Evolutionary conservation across 2,888 invertebrate species (phyloP).

Genomic region (Aquatica leii): DNA sequence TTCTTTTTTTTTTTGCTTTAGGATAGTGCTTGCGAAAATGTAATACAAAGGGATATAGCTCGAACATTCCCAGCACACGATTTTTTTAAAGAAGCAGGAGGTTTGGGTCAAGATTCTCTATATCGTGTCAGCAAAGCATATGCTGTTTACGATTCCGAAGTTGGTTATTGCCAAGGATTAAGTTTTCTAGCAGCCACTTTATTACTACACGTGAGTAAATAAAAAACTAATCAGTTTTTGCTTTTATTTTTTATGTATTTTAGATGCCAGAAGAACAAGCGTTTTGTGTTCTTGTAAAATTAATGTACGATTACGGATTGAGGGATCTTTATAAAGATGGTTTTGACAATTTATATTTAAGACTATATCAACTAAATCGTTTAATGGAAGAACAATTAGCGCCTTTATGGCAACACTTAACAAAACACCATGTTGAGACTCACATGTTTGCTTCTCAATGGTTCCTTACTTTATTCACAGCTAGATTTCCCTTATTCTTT

Average conservation of each 20-base stretch:
- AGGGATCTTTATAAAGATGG: conserved; percentile 96
- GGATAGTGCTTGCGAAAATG: conserved; percentile 95
- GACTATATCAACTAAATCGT: conserved; percentile 93
- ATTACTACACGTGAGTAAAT: conserved; percentile 84
- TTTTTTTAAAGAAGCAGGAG: conserved; percentile 95
- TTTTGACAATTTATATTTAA: conserved; percentile 94
- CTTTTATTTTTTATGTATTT: conserved; percentile 42
- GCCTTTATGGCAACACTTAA: conserved; percentile 83
- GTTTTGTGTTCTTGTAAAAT: conserved; percentile 93
- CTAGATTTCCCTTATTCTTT: conserved; percentile 95
- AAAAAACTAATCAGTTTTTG: conserved; percentile 12
- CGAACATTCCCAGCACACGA: conserved; percentile 99
- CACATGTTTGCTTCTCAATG: conserved; percentile 99
- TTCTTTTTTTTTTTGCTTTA: too few relatives aligned
- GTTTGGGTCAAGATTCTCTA: conserved; percentile 93
- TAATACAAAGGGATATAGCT: conserved; percentile 95
- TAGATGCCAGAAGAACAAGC: conserved; percentile 99
- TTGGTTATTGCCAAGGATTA: conserved; percentile 98
- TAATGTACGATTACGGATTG: conserved; percentile 96
- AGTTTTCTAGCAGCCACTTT: conserved; percentile 97
- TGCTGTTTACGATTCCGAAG: conserved; percentile 96
- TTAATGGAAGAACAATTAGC: conserved; percentile 91
- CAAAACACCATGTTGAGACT: conserved; percentile 85
- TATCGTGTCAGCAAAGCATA: conserved; percentile 97
- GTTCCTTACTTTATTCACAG: conserved; percentile 99